phyloP scores from a whole-genome alignment of 2,888 invertebrate species.

The Troides aeacus region DNA sequence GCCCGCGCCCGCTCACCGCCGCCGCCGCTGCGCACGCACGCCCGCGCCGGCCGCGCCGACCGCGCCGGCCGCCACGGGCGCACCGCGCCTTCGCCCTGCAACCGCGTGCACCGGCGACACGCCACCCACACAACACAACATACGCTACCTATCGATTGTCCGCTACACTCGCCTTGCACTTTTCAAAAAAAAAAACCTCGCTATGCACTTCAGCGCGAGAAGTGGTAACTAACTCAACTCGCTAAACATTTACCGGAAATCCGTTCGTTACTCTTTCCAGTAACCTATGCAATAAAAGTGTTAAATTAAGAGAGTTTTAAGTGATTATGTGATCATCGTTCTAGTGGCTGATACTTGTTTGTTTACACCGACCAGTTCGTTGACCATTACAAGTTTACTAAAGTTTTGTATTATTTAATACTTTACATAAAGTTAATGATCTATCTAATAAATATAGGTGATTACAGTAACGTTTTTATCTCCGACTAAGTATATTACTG shows the following conservation, averaged over 20 bases:
- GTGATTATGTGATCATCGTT: constrained; percentile 14
- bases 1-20: constrained; percentile 52
- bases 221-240: constrained; percentile 16
- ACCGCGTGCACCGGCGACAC: constrained; percentile 42
- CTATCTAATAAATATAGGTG: not conserved
- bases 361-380: constrained; percentile 9
- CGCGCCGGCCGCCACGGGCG: constrained; percentile 47
- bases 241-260: not conserved
- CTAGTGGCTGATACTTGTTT: constrained; percentile 15
- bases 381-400: constrained; percentile 3
- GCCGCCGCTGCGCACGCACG: constrained; percentile 31
- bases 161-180: constrained; percentile 45
- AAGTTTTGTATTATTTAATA: not conserved
- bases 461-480: not conserved
- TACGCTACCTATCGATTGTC: constrained; percentile 51
- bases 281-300: not conserved
- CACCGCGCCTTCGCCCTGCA: constrained; percentile 44
- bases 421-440: not conserved
- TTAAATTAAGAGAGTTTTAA: constrained; percentile 6
- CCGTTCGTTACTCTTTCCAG: constrained; percentile 1
- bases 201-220: constrained; percentile 29
- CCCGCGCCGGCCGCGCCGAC: constrained; percentile 43
- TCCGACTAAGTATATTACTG: not conserved
- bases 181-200: constrained; percentile 40
- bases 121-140: constrained; percentile 55